These are phyloP conservation scores for Cantharis rustica DNA, from an alignment of 2,888 invertebrate species.

Conservation along the genomic window DNA sequence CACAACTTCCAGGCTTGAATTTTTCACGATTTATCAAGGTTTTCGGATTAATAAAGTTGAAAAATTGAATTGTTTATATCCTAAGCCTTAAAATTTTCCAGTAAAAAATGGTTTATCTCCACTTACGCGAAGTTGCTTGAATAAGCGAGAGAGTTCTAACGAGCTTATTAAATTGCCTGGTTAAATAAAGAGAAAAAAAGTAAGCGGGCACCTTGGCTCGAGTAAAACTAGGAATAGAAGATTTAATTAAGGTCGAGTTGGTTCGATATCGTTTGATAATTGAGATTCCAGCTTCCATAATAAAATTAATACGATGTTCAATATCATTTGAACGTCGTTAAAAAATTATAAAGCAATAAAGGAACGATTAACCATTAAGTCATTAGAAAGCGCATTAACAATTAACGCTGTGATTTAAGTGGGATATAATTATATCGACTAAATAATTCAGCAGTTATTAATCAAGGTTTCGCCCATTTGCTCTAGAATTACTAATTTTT, in stretches of 20 bases:
- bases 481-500: neutral
- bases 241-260: neutral
- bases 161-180: neutral
- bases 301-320: neutral
- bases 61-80: neutral
- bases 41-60: neutral
- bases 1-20: neutral
- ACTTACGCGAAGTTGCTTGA: neutral
- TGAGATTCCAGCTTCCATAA: neutral
- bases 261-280: neutral
- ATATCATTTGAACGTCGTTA: neutral
- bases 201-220: neutral
- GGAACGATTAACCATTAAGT: neutral
- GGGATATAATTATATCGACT: neutral
- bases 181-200: neutral
- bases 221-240: neutral
- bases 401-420: neutral
- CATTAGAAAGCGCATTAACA: neutral
- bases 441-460: neutral
- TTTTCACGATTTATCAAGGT: neutral
- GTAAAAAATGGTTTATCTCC: neutral
- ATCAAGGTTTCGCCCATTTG: neutral
- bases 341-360: neutral
- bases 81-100: neutral
- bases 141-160: neutral